phyloP scores from a whole-genome alignment of 1,140 invertebrate species.

The Drosophila sp. region DNA sequence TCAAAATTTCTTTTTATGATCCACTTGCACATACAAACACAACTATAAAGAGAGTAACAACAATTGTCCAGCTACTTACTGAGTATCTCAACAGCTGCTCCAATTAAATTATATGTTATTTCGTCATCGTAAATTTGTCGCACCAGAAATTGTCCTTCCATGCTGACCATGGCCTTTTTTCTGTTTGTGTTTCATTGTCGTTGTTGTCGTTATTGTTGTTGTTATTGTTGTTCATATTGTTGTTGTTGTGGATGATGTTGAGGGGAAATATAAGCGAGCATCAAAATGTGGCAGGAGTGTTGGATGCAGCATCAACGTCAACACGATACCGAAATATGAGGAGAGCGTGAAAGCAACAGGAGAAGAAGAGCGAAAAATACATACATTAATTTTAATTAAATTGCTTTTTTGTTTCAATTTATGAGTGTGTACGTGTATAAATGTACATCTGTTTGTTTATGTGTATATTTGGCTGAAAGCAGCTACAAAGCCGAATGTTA shows the following conservation, averaged over 20 bases:
- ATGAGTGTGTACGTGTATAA: conserved; percentile 39
- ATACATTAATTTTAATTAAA: conserved; percentile 84
- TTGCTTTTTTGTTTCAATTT: conserved; percentile 71
- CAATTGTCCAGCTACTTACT: conserved; percentile 87
- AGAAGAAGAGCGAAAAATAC: conserved; percentile 57
- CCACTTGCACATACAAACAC: conserved; percentile 18
- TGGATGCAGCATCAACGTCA: conserved; percentile 24
- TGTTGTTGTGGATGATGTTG: conserved; percentile 21
- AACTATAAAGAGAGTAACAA: conserved; percentile 16
- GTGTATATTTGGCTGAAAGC: conserved; percentile 31
- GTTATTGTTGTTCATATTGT: conserved; percentile 40
- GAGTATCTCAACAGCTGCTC: conserved; percentile 94
- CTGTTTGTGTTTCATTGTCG: conserved; percentile 85
- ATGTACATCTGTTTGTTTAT: conserved; percentile 28
- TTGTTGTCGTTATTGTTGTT: conserved; percentile 33
- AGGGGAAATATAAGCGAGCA: conserved; percentile 49
- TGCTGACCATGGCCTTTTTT: conserved; percentile 95
- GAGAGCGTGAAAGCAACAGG: conserved; percentile 35
- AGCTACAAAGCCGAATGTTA: conserved; percentile 38
- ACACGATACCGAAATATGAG: conserved; percentile 46
- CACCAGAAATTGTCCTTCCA: conserved; percentile 97
- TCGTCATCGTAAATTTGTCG: conserved; percentile 97
- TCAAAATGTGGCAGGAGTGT: conserved; percentile 52
- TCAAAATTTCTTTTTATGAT: conserved; percentile 39
- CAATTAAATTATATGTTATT: conserved; percentile 96